Percentiles rank a stretch among this genome's conserved stretches.
These are phyloP conservation scores for Gastracanthus pulcherrimus DNA, from an alignment of 2,888 invertebrate genomes.

Conservation along the genomic window DNA sequence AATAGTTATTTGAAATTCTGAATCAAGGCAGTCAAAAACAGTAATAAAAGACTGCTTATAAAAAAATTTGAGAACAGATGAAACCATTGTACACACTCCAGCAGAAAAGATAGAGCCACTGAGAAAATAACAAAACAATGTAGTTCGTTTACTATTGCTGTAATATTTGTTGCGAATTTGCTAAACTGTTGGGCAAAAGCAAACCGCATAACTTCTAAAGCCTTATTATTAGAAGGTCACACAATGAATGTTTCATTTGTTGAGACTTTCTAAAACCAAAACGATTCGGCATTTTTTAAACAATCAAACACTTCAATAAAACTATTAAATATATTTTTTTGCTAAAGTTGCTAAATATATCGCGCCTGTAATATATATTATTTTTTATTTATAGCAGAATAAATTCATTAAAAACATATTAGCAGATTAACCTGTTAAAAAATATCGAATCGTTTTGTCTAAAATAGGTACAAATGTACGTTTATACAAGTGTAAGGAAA, in stretches of 20 bases:
- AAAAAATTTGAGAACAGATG: neutral
- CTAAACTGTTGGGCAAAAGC: neutral
- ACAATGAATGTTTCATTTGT: constrained; percentile 23
- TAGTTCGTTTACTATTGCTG: constrained; percentile 19
- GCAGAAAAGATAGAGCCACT: neutral
- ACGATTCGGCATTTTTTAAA: constrained; percentile 48
- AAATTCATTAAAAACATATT: neutral
- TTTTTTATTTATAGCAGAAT: constrained; percentile 5
- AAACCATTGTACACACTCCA: neutral
- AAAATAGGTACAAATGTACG: constrained; percentile 65
- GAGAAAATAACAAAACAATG: neutral
- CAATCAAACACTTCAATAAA: neutral
- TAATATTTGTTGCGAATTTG: constrained; percentile 46
- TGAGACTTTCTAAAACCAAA: constrained; percentile 50
- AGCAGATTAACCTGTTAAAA: constrained; percentile 32
- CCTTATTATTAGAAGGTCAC: constrained; percentile 49
- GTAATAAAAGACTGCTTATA: neutral
- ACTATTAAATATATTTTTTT: constrained; percentile 2
- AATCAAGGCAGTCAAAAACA: neutral
- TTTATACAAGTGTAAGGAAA: constrained; percentile 63
- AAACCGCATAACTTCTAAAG: constrained; percentile 40
- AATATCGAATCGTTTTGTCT: constrained; percentile 61
- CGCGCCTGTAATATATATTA: neutral
- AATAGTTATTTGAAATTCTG: neutral
- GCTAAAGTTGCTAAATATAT: neutral